Percentiles rank a stretch among this genome's conserved stretches.
Conservation (phyloP, 2,888 invertebrate species). For the Bimastos eiseni region DNA sequence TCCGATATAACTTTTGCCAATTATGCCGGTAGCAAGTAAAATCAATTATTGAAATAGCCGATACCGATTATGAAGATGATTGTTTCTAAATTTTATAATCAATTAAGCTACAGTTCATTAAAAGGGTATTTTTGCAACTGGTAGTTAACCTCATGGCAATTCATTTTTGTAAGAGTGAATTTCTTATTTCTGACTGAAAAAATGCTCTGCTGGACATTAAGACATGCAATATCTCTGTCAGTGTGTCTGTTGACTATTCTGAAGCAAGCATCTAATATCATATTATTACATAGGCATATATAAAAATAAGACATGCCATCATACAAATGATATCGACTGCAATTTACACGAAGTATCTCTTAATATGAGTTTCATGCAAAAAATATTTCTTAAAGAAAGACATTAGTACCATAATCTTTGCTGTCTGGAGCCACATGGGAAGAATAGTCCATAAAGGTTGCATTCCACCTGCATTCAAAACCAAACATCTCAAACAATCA, state of each 20-base stretch:
- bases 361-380: not conserved
- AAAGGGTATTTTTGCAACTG: not conserved
- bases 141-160: not conserved
- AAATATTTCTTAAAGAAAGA: not conserved
- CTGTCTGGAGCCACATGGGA: constrained; percentile 72
- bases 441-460: constrained; percentile 93
- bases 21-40: too few species aligned
- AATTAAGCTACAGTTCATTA: not conserved
- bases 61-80: too few species aligned
- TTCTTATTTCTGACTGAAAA: not conserved
- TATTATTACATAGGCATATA: not conserved
- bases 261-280: not conserved
- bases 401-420: constrained; percentile 77
- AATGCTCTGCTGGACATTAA: not conserved
- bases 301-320: too few species aligned
- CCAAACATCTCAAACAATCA: too few species aligned
- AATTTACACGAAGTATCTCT: not conserved
- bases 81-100: too few species aligned
- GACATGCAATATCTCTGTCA: not conserved
- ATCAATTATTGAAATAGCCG: too few species aligned
- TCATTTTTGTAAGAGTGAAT: not conserved
- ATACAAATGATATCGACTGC: not conserved
- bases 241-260: not conserved
- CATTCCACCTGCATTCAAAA: constrained; percentile 78
- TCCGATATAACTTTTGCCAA: too few species aligned